Evolutionary conservation across 2,113 vertebrate species (phyloP).

Genomic region (Anhinga anhinga): DNA sequence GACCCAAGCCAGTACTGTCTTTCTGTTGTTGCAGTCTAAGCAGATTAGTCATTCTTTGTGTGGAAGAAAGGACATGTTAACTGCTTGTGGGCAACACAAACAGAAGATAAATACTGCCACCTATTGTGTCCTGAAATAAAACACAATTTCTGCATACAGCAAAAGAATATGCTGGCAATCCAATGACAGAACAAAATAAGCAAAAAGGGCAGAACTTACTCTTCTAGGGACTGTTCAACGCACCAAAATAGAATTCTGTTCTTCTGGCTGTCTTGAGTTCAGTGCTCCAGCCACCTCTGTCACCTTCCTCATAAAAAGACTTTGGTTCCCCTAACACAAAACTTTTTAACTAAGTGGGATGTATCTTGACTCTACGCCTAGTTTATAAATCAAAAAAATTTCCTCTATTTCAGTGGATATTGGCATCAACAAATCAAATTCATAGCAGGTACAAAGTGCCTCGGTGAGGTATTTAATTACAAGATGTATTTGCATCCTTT

Average conservation of each 20-base stretch:
- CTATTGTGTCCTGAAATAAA: constrained; percentile 1
- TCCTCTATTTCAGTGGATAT: background rate
- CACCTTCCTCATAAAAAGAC: background rate
- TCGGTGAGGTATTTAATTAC: background rate
- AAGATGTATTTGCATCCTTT: background rate
- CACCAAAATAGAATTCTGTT: background rate
- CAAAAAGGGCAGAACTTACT: background rate
- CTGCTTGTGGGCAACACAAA: background rate
- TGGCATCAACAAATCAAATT: background rate
- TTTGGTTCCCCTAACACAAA: background rate
- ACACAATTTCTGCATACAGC: background rate
- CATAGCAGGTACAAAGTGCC: background rate
- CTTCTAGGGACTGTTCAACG: background rate
- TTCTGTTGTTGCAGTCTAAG: background rate
- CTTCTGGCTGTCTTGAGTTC: background rate
- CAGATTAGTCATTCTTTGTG: background rate
- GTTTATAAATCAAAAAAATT: background rate
- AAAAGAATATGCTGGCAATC: background rate
- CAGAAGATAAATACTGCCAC: constrained; percentile 21
- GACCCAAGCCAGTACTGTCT: background rate
- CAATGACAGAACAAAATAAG: background rate
- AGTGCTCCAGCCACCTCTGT: background rate
- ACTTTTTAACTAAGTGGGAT: background rate
- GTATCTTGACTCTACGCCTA: background rate
- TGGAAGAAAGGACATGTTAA: background rate